A percentile compares a stretch with the other conserved stretches of the same genome.
Conservation (phyloP, 2,888 invertebrate species). For the Perizoma affinitatum region DNA sequence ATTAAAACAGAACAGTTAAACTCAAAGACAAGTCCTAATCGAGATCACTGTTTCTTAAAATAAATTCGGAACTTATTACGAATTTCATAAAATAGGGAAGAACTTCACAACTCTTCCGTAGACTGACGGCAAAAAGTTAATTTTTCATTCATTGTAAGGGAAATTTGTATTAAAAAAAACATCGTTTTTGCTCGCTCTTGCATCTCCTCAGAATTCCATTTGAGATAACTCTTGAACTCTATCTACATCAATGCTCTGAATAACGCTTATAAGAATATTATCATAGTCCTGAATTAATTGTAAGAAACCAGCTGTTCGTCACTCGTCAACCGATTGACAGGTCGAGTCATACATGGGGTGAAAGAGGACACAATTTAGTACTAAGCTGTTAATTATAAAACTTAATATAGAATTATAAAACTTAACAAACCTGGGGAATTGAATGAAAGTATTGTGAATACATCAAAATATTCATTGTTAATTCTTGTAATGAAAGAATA, state of each 20-base stretch:
- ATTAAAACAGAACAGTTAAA: conserved; percentile 27
- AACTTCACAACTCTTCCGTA: conserved; percentile 53
- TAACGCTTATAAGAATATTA: conserved; percentile 32
- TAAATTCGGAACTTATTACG: conserved; percentile 51
- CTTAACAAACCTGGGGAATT: too few species aligned
- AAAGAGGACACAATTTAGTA: too few species aligned
- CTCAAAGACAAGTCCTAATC: conserved; percentile 38
- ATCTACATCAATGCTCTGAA: conserved; percentile 26
- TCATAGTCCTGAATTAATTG: conserved; percentile 23
- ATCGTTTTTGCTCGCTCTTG: conserved; percentile 32
- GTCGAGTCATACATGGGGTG: too few species aligned
- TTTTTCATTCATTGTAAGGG: conserved; percentile 49
- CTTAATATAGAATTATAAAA: too few species aligned
- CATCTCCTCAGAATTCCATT: conserved; percentile 25
- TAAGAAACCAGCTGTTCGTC: conserved; percentile 1
- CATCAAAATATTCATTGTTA: too few species aligned
- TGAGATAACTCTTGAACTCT: conserved; percentile 22
- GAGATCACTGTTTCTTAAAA: conserved; percentile 42
- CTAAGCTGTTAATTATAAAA: too few species aligned
- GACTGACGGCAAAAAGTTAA: conserved; percentile 58
- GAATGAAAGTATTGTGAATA: too few species aligned
- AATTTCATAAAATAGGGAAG: conserved; percentile 47
- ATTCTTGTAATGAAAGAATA: too few species aligned
- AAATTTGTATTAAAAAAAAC: conserved; percentile 47
- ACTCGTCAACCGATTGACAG: not conserved